Conservation (phyloP, 2,888 invertebrate genomes). For the Drosophila mercatorum region DNA sequence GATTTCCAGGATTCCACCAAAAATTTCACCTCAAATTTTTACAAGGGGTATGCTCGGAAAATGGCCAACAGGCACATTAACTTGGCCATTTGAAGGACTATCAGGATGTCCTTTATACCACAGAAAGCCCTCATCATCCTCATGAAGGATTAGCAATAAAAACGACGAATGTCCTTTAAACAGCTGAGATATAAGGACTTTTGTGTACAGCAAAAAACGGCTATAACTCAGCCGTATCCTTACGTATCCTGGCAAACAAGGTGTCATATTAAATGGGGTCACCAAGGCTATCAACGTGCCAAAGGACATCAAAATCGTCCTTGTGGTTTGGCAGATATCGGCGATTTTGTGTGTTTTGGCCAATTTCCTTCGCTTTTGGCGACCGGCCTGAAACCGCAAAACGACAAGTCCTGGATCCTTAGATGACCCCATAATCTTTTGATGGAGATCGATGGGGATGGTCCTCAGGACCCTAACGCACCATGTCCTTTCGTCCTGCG, state of each 20-base stretch:
- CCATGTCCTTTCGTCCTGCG: background rate
- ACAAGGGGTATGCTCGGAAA: background rate
- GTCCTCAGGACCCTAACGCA: background rate
- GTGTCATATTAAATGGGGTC: background rate
- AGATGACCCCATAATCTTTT: background rate
- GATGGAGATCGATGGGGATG: background rate
- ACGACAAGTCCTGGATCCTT: constrained; percentile 3
- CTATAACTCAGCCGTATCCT: constrained; percentile 1
- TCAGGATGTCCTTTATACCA: background rate
- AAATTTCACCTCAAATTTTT: background rate
- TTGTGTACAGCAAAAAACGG: background rate
- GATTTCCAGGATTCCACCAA: background rate
- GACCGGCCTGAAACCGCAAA: background rate
- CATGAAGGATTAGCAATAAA: background rate
- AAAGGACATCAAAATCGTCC: constrained; percentile 4
- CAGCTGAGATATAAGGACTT: background rate
- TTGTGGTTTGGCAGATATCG: background rate
- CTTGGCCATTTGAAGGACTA: constrained; percentile 2
- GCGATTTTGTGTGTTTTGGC: background rate
- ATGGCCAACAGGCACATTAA: background rate
- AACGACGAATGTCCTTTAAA: background rate
- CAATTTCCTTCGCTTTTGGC: background rate
- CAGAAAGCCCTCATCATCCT: background rate
- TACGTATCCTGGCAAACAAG: background rate
- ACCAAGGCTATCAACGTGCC: background rate